Evolutionary conservation across 2,888 invertebrate genomes (phyloP).

Genomic region (Trissolcus japonicus): DNA sequence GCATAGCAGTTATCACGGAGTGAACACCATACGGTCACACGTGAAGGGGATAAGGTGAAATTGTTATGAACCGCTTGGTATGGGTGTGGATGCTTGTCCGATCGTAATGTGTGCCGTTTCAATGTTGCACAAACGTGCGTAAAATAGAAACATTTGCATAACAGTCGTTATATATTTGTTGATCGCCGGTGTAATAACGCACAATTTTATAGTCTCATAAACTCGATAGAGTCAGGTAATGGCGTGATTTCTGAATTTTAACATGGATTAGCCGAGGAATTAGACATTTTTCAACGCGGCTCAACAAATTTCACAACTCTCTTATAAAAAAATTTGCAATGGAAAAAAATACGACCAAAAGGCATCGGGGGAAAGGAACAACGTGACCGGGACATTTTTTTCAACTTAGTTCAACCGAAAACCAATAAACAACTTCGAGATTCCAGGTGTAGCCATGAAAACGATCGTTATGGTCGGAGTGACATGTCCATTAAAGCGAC

Average conservation of each 20-base stretch:
- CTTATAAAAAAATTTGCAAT: background rate
- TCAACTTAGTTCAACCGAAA: too few species aligned
- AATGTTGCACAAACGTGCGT: slow-evolving; percentile 60
- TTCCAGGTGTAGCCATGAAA: slow-evolving; percentile 7
- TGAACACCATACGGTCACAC: slow-evolving; percentile 39
- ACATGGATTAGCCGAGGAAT: background rate
- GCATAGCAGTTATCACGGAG: slow-evolving; percentile 64
- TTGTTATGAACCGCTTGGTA: slow-evolving; percentile 29
- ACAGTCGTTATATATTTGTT: slow-evolving; percentile 70
- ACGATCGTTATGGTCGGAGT: background rate
- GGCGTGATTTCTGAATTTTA: slow-evolving; percentile 9
- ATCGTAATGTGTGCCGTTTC: slow-evolving; percentile 30
- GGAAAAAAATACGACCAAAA: too few species aligned
- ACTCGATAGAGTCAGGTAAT: slow-evolving; percentile 21
- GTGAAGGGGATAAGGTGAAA: slow-evolving; percentile 19
- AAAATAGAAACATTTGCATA: slow-evolving; percentile 67
- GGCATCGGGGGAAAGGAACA: background rate
- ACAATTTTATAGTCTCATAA: slow-evolving; percentile 3
- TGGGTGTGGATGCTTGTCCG: slow-evolving; percentile 36
- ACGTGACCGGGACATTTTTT: too few species aligned
- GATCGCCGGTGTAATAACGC: slow-evolving; percentile 58
- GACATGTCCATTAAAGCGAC: slow-evolving; percentile 6
- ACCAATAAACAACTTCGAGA: background rate
- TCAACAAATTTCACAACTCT: background rate
- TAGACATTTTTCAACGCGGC: background rate